These are phyloP conservation scores for Erpetoichthys calabaricus DNA, from an alignment of 2,797 vertebrate genomes.

Conservation along the genomic window DNA sequence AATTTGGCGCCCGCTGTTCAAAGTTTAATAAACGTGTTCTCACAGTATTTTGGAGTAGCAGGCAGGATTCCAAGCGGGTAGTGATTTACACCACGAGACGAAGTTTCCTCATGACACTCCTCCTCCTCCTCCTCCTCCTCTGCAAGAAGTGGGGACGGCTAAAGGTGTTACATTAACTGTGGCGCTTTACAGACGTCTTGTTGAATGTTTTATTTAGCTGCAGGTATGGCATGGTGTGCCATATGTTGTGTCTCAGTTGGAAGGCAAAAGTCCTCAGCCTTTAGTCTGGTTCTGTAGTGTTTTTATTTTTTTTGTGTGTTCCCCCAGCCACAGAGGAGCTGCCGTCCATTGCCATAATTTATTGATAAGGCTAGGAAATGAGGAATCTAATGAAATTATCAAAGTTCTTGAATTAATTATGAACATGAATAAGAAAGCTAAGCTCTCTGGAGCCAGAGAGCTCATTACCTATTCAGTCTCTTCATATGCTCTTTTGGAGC, in stretches of 20 bases:
- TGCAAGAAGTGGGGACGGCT: conserved; percentile 17
- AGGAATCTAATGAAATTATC: conserved; percentile 96
- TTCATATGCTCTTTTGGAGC: conserved; percentile 69
- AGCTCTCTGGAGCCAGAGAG: conserved; percentile 76
- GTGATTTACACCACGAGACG: no score
- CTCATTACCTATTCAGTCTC: conserved; percentile 93
- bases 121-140: conserved; percentile 22
- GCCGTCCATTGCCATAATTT: conserved; percentile 82
- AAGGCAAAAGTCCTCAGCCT: conserved; percentile 33
- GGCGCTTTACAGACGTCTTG: conserved; percentile 40
- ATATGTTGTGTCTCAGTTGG: conserved; percentile 60
- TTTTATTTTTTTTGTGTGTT: conserved; percentile 7
- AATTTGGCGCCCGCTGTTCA: no score
- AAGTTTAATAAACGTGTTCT: no score
- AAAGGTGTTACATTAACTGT: conserved; percentile 36
- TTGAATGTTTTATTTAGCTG: conserved; percentile 68
- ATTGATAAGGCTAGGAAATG: conserved; percentile 79
- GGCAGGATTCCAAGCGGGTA: no score
- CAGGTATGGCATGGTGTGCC: conserved; percentile 42
- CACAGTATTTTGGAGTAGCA: no score
- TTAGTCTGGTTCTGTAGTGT: conserved; percentile 11
- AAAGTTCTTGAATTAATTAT: conserved; percentile 98
- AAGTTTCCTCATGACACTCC: no score
- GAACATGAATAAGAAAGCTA: conserved; percentile 86
- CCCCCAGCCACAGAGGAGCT: conserved; percentile 39